Evolutionary conservation across 2,797 vertebrate species (phyloP), one percentile per base, ranked within the genome.

Genomic region (Meriones psammophilus): DNA sequence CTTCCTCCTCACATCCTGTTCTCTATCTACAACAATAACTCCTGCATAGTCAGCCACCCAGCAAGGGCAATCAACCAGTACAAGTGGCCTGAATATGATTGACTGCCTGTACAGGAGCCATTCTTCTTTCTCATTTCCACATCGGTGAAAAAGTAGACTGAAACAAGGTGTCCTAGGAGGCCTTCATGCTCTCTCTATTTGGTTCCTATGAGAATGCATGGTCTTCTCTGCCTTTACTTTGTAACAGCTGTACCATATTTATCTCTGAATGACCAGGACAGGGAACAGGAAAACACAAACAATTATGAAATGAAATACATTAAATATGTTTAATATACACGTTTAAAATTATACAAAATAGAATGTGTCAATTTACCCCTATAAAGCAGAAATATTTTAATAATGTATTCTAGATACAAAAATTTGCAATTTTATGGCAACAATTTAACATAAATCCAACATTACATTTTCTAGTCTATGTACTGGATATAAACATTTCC

Each of bases 101-200:
- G 86, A 84, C 50, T 84, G 42, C 64, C 36, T 0, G 26, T 28
- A n/a, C 68, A 26, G 24, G 8, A 88, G 50, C 22, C 73, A 91
- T 94, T 46, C 4, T 94, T 93, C 74, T 56, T 81, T n/a, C 58
- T 84, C 68, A 91, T 92, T 74, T 95, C 39, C 14, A 84, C 2
- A 0, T 66, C 3, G 0, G 12, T n/a, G 6, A n/a, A 89, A 94
- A 93, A 71, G 71, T 69, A 89, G 58, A 94, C 88, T 83, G 94
- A 90, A 94, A 39, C 64, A 94, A 64, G 80, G 36, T 36, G 18
- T 94, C 62, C 93, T 79, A 24, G 12, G 66, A 95, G 74, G 22
- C 73, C 5, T 69, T 69, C 73, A 39, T 50, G 22, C 50, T 91
- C 83, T 56, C 66, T 83, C 86, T 76, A 87, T 91, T 85, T 78